A percentile compares a stretch with the other conserved stretches of the same genome.
These are phyloP conservation scores for Hydriomena furcata DNA, from an alignment of 2,888 invertebrate genomes.

Conservation along the genomic window DNA sequence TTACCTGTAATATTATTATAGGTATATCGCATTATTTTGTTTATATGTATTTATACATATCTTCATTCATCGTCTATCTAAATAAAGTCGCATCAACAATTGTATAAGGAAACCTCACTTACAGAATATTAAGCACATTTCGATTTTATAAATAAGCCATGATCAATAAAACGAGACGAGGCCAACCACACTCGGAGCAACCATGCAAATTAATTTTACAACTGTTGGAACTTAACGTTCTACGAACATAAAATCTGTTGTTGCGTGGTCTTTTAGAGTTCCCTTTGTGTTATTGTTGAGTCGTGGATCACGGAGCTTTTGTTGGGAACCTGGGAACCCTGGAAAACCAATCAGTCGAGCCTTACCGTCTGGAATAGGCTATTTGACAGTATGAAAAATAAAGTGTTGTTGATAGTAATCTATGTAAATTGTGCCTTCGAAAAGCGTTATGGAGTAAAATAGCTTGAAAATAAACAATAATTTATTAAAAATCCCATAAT, in stretches of 20 bases:
- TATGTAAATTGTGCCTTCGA: no score
- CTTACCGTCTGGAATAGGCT: no score
- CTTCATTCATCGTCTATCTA: slow-evolving; percentile 13
- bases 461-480: no score
- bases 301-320: background rate
- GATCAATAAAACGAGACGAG: slow-evolving; percentile 41
- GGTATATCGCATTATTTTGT: slow-evolving; percentile 1
- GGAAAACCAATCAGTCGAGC: no score
- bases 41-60: no score
- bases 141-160: slow-evolving; percentile 25
- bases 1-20: background rate
- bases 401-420: no score
- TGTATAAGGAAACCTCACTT: slow-evolving; percentile 32
- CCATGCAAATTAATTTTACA: slow-evolving; percentile 39
- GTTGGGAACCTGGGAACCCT: background rate
- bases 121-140: slow-evolving; percentile 35
- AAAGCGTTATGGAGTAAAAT: no score
- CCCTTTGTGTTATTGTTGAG: background rate
- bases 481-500: no score
- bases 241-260: background rate
- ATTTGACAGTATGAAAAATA: no score
- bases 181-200: slow-evolving; percentile 26
- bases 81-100: slow-evolving; percentile 15
- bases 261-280: background rate
- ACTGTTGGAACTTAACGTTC: slow-evolving; percentile 1